A percentile compares a stretch with the other conserved stretches of the same genome.
phyloP scores from a whole-genome alignment of 2,113 vertebrate genomes.

The Albula goreensis region DNA sequence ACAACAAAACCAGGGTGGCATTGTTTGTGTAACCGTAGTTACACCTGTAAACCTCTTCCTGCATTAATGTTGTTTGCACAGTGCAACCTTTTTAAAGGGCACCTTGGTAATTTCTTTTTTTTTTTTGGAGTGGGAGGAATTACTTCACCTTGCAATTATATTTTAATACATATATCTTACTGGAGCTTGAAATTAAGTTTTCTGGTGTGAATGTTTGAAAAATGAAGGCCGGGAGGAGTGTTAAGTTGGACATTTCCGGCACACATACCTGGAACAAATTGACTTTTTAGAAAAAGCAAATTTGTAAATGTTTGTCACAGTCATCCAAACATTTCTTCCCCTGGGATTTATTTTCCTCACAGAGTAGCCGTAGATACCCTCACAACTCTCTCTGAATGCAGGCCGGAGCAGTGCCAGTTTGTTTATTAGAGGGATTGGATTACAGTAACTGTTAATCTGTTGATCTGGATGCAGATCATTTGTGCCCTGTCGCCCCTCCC shows the following conservation, averaged over 20 bases:
- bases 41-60: neutral
- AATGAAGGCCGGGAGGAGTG: neutral
- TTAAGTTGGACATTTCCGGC: neutral
- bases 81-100: neutral
- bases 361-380: neutral
- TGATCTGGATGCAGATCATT: neutral
- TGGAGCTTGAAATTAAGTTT: neutral
- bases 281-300: neutral
- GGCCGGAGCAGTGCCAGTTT: neutral
- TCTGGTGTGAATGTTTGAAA: neutral
- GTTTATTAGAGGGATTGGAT: constrained; percentile 6
- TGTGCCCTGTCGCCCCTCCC: neutral
- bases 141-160: neutral
- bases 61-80: neutral
- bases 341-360: neutral
- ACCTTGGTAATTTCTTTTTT: neutral
- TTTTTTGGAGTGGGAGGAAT: neutral
- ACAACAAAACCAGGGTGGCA: too few species aligned
- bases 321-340: neutral
- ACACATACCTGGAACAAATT: neutral
- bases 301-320: neutral
- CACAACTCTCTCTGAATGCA: too few species aligned
- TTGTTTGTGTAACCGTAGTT: neutral
- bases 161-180: neutral
- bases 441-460: constrained; percentile 2